Evolutionary conservation across 2,797 vertebrate species (phyloP).

Genomic region (Psittacula echo): DNA sequence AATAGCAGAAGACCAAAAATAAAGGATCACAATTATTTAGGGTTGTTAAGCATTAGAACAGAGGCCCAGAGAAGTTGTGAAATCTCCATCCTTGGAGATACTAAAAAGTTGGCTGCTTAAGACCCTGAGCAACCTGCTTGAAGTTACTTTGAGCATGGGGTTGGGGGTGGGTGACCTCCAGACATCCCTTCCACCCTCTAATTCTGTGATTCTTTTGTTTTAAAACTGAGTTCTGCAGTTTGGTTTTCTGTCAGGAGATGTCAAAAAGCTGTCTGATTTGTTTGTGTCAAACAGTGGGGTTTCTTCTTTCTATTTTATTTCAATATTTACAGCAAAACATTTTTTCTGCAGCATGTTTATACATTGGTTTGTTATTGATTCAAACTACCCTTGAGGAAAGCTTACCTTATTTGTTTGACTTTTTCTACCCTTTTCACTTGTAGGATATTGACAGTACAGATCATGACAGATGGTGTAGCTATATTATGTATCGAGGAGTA

Average conservation of each 20-base stretch:
- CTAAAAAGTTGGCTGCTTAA: not conserved
- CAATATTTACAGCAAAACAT: not conserved
- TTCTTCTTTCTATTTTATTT: not conserved
- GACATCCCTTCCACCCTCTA: not conserved
- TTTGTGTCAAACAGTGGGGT: not conserved
- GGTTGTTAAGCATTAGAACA: not conserved
- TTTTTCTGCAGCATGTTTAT: not conserved
- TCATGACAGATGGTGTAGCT: conserved; percentile 77
- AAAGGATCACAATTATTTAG: not conserved
- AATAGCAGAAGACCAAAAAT: not conserved
- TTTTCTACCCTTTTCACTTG: not conserved
- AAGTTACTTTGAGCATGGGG: not conserved
- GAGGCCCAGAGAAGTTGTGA: not conserved
- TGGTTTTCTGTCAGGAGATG: not conserved
- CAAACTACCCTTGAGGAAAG: not conserved
- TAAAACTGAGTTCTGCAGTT: not conserved
- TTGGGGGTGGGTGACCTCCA: not conserved
- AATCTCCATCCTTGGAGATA: not conserved
- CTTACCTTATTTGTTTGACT: not conserved
- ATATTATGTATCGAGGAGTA: conserved; percentile 80
- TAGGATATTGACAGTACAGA: conserved; percentile 80
- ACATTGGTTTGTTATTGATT: not conserved
- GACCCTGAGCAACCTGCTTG: not conserved
- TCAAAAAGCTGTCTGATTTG: not conserved
- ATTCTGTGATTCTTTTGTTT: not conserved